These are phyloP conservation scores for Zosterops borbonicus DNA, from an alignment of 2,113 vertebrate species.

Conservation along the genomic window DNA sequence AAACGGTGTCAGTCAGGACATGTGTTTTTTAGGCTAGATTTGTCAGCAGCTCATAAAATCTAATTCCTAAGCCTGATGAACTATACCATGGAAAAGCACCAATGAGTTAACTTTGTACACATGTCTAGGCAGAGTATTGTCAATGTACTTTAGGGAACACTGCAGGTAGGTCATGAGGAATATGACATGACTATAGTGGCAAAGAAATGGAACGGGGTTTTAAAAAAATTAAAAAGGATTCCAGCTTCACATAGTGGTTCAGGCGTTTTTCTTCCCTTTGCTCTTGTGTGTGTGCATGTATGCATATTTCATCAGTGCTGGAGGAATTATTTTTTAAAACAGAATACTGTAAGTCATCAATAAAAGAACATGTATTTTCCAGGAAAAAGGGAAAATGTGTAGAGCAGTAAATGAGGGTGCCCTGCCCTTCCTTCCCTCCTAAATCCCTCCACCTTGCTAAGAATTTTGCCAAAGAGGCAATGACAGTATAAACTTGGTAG, in stretches of 20 bases:
- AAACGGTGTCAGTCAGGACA: not conserved
- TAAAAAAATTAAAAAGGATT: not conserved
- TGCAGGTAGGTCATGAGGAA: not conserved
- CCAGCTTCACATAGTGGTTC: not conserved
- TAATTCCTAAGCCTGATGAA: not conserved
- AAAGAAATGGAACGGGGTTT: not conserved
- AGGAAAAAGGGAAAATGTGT: not conserved
- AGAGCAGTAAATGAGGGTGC: not conserved
- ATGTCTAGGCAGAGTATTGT: not conserved
- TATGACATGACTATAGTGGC: not conserved
- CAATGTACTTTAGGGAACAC: not conserved
- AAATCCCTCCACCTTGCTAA: not conserved
- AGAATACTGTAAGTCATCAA: not conserved
- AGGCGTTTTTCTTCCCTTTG: not conserved
- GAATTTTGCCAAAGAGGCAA: not conserved
- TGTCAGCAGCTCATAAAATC: not conserved
- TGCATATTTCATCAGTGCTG: not conserved
- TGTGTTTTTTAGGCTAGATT: not conserved
- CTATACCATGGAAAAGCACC: not conserved
- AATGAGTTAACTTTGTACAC: not conserved
- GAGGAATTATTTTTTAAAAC: not conserved
- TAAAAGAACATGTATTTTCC: not conserved
- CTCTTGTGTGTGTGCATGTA: not conserved
- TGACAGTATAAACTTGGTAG: not conserved
- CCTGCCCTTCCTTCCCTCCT: not conserved